Conservation (phyloP, 2,797 vertebrate genomes). For the Perodicticus potto region DNA sequence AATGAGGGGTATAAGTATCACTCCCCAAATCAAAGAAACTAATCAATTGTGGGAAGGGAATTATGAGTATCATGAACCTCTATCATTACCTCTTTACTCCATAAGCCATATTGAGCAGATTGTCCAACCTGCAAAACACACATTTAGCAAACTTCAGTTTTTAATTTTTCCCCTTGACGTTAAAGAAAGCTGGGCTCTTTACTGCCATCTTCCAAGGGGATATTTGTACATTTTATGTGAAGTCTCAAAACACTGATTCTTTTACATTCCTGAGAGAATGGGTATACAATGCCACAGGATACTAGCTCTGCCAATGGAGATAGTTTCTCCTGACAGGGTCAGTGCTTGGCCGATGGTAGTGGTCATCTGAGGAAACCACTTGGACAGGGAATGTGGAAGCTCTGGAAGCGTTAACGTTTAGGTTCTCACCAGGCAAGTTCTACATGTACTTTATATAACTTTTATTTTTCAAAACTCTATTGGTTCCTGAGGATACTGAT, state of each 20-base stretch:
- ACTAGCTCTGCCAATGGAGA: background rate
- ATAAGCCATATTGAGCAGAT: conserved; percentile 99
- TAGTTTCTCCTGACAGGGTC: background rate
- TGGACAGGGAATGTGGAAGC: background rate
- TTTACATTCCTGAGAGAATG: background rate
- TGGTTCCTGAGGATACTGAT: background rate
- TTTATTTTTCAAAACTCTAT: background rate
- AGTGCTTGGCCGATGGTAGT: background rate
- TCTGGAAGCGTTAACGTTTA: background rate
- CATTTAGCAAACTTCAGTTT: conserved; percentile 89
- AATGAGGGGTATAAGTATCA: conserved; percentile 68
- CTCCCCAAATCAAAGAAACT: conserved; percentile 79
- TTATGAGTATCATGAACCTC: conserved; percentile 80
- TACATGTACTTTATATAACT: background rate
- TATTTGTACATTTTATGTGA: background rate
- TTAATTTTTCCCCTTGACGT: conserved; percentile 77
- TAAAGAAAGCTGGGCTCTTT: conserved; percentile 72
- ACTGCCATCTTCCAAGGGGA: conserved; percentile 63
- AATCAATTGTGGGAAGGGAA: conserved; percentile 63
- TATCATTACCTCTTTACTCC: conserved; percentile 98
- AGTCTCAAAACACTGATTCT: conserved; percentile 19
- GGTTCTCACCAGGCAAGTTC: background rate
- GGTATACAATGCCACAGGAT: background rate
- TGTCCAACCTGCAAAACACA: conserved; percentile 96
- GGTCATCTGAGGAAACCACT: background rate